Percentiles rank a stretch among this genome's conserved stretches.
Evolutionary conservation across 2,888 invertebrate species (phyloP).

Genomic region (Lutraria lutraria): DNA sequence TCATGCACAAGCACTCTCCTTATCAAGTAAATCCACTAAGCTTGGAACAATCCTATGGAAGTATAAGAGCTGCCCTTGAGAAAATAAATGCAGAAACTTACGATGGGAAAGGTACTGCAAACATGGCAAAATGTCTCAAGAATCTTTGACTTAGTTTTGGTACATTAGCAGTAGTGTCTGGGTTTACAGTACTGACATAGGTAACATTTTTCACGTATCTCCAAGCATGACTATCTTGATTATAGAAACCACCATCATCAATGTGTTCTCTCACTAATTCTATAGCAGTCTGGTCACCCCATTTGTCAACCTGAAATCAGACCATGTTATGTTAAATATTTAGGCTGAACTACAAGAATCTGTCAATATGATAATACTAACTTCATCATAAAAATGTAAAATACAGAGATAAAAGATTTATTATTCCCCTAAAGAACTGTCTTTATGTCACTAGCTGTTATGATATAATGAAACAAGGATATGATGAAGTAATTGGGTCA

Average conservation of each 20-base stretch:
- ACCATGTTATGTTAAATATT: neutral
- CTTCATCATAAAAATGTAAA: neutral
- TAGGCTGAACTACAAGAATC: neutral
- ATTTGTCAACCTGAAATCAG: slow-evolving; percentile 81
- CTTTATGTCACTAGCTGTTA: too few species aligned
- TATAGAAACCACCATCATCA: slow-evolving; percentile 86
- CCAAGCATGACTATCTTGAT: slow-evolving; percentile 83
- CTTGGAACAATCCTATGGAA: too few species aligned
- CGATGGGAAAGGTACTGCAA: slow-evolving; percentile 84
- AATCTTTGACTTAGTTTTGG: slow-evolving; percentile 84
- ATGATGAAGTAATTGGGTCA: too few species aligned
- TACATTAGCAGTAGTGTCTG: slow-evolving; percentile 79
- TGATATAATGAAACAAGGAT: too few species aligned
- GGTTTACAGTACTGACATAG: slow-evolving; percentile 85
- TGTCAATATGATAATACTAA: neutral
- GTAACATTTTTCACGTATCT: slow-evolving; percentile 85
- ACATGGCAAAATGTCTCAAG: slow-evolving; percentile 85
- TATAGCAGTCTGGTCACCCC: slow-evolving; percentile 85
- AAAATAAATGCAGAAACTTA: slow-evolving; percentile 61
- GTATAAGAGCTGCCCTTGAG: too few species aligned
- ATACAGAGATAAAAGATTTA: too few species aligned
- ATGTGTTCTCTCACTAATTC: slow-evolving; percentile 86
- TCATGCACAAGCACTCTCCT: too few species aligned
- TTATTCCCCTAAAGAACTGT: too few species aligned
- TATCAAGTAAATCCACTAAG: too few species aligned